Conservation (phyloP, 2,113 vertebrate species). For the Agapornis roseicollis region DNA sequence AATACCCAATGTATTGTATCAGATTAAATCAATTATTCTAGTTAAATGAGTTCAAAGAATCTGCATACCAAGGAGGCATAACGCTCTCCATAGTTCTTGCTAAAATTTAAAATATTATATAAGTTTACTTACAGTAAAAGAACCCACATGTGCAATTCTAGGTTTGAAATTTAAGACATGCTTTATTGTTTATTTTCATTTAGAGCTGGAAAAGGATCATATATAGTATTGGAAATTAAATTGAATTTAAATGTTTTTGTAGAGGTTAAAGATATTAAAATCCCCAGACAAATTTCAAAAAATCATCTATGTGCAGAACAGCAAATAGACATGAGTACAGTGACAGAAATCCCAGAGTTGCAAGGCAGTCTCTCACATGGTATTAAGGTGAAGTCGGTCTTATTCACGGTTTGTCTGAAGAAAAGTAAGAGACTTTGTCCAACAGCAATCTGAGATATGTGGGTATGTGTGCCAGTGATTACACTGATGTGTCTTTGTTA, state of each 20-base stretch:
- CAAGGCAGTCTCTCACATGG: not conserved
- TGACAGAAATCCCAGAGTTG: not conserved
- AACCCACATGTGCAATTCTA: not conserved
- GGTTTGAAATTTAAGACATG: not conserved
- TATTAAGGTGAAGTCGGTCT: not conserved
- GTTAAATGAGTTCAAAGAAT: not conserved
- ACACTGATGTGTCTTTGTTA: not conserved
- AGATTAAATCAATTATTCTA: not conserved
- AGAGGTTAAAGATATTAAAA: not conserved
- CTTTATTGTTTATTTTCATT: not conserved
- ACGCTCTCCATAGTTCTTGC: not conserved
- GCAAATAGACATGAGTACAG: not conserved
- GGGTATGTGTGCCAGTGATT: not conserved
- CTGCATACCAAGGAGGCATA: not conserved
- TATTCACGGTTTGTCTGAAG: constrained; percentile 8
- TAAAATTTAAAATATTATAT: not conserved
- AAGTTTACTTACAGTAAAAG: not conserved
- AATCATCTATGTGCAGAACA: not conserved
- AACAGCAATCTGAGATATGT: constrained; percentile 9
- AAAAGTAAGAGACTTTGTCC: not conserved
- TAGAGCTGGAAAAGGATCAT: not conserved
- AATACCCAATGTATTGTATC: not conserved
- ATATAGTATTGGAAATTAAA: not conserved
- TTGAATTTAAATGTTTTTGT: not conserved
- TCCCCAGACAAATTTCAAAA: not conserved